A percentile compares a stretch with the other conserved stretches of the same genome.
Evolutionary conservation across 2,888 invertebrate genomes (phyloP).

Genomic region (Tetragnatha montana): DNA sequence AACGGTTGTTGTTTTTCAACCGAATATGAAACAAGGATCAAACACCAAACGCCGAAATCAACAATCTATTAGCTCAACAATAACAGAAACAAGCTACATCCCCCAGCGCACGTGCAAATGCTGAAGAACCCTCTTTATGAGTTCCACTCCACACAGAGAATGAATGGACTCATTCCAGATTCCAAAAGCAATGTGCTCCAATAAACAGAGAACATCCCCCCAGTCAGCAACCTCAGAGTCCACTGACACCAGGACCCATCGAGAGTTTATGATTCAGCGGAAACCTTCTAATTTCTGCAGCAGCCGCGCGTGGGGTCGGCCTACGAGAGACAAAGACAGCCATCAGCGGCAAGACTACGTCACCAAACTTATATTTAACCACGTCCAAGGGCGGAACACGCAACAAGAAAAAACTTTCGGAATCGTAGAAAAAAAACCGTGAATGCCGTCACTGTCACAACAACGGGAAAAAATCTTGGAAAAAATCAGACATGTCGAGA

Average conservation of each 20-base stretch:
- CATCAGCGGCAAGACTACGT: not conserved
- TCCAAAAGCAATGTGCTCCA: constrained; percentile 23
- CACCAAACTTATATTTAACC: constrained; percentile 48
- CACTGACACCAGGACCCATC: constrained; percentile 27
- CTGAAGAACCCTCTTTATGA: constrained; percentile 27
- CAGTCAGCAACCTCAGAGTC: constrained; percentile 23
- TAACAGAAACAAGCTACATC: not conserved
- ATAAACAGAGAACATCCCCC: constrained; percentile 5
- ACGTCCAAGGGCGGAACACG: constrained; percentile 12
- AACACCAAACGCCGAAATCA: not conserved
- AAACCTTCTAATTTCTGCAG: constrained; percentile 28
- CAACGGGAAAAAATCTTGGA: not conserved
- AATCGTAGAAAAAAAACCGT: constrained; percentile 38
- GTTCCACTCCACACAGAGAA: not conserved
- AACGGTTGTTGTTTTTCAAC: too few species aligned
- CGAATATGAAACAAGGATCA: not conserved
- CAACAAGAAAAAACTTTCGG: constrained; percentile 5
- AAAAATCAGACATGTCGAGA: constrained; percentile 19
- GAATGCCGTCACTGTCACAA: constrained; percentile 29
- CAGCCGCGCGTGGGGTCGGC: constrained; percentile 39
- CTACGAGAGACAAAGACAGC: not conserved
- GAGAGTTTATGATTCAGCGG: constrained; percentile 33
- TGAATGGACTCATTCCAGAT: constrained; percentile 41
- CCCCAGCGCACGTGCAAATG: not conserved
- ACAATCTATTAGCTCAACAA: not conserved